Conservation (phyloP, 2,888 invertebrate species). For the Uloborus plumipes region DNA sequence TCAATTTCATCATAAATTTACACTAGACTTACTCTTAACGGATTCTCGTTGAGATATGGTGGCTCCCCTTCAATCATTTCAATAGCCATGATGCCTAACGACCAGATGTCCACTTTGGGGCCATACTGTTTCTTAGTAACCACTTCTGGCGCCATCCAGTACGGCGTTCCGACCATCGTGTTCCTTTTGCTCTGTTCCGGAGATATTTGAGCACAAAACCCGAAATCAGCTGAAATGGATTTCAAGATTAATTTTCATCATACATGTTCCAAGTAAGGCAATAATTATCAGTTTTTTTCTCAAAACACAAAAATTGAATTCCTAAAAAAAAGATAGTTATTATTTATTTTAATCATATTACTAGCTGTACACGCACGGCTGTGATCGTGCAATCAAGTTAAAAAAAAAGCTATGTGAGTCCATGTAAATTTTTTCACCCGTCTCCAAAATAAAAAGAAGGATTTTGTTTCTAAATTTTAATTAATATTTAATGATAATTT, state of each 20-base stretch:
- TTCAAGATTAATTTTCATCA: not conserved
- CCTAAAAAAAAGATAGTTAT: too few relatives aligned
- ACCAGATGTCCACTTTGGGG: constrained; percentile 79
- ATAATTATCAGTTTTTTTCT: too few relatives aligned
- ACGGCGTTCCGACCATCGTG: constrained; percentile 97
- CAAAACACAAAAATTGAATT: too few relatives aligned
- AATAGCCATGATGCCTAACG: constrained; percentile 97
- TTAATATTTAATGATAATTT: too few relatives aligned
- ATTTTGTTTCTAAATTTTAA: too few relatives aligned
- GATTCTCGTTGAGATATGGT: constrained; percentile 95
- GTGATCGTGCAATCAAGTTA: too few relatives aligned
- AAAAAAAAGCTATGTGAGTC: too few relatives aligned
- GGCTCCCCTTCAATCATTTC: constrained; percentile 98
- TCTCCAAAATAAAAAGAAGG: too few relatives aligned
- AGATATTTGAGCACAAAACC: constrained; percentile 96
- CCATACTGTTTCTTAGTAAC: constrained; percentile 94
- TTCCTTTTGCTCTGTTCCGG: constrained; percentile 86
- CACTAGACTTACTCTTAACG: constrained; percentile 74
- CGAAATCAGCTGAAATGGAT: constrained; percentile 82
- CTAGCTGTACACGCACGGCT: too few relatives aligned
- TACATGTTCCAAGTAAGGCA: not conserved
- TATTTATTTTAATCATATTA: too few relatives aligned
- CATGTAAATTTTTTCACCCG: too few relatives aligned
- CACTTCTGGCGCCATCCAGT: constrained; percentile 98
- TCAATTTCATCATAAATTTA: too few relatives aligned